These are phyloP conservation scores for Rhagoletis pomonella DNA, from an alignment of 1,140 invertebrate genomes.

Conservation along the genomic window DNA sequence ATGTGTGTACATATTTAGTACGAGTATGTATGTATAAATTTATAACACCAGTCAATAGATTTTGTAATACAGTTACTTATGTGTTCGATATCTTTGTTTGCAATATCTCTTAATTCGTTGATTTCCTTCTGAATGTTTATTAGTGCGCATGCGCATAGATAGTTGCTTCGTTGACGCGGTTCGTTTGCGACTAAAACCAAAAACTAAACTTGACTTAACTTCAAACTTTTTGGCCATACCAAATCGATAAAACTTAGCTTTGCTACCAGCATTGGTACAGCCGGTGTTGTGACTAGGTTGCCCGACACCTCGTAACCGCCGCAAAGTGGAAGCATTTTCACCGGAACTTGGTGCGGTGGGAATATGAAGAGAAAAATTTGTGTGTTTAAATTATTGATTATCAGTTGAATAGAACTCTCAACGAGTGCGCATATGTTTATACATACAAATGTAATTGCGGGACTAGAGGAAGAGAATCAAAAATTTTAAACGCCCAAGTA, in stretches of 20 bases:
- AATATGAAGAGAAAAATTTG: neutral
- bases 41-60: slow-evolving; percentile 6
- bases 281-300: neutral
- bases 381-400: neutral
- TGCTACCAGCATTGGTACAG: neutral
- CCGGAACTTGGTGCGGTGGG: slow-evolving; percentile 29
- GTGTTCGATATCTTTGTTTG: neutral
- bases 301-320: neutral
- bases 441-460: no score
- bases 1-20: neutral
- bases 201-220: slow-evolving; percentile 52
- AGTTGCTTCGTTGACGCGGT: slow-evolving; percentile 10
- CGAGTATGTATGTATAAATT: neutral
- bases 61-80: slow-evolving; percentile 6
- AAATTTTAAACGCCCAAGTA: no score
- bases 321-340: neutral
- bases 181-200: slow-evolving; percentile 37
- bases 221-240: slow-evolving; percentile 4
- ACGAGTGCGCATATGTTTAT: neutral
- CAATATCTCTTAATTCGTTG: neutral
- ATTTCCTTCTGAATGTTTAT: neutral
- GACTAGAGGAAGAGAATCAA: no score
- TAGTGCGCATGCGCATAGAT: slow-evolving; percentile 11
- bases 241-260: neutral
- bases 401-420: neutral